Evolutionary conservation across 2,888 invertebrate genomes (phyloP).

Genomic region (Teleiodes luculella): DNA sequence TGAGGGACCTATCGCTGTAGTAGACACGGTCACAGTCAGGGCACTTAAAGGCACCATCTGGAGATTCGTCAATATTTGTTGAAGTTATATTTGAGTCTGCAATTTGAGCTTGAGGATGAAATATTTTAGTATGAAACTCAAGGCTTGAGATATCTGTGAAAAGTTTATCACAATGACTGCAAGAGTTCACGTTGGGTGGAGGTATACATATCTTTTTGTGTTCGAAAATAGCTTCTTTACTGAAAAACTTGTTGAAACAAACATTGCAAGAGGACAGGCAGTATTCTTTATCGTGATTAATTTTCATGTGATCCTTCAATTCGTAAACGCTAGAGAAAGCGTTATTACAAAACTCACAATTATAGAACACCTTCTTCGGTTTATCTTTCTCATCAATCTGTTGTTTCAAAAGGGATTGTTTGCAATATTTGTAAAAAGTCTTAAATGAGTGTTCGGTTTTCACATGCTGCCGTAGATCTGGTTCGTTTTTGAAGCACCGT

Average conservation of each 20-base stretch:
- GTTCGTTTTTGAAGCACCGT: conserved; percentile 41
- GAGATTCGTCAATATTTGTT: conserved; percentile 38
- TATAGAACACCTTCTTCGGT: conserved; percentile 29
- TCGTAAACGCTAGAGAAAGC: conserved; percentile 45
- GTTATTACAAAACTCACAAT: conserved; percentile 52
- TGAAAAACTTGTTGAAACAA: conserved; percentile 57
- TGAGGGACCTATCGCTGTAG: conserved; percentile 57
- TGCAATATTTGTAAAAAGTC: conserved; percentile 57
- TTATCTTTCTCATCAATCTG: conserved; percentile 21
- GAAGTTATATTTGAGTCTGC: conserved; percentile 51
- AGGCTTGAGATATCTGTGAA: conserved; percentile 60
- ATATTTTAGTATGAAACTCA: conserved; percentile 56
- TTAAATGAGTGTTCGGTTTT: conserved; percentile 55
- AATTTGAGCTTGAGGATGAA: conserved; percentile 59
- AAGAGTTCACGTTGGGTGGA: conserved; percentile 48
- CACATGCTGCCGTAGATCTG: conserved; percentile 45
- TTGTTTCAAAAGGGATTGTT: conserved; percentile 39
- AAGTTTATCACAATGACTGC: conserved; percentile 56
- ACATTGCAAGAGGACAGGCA: conserved; percentile 55
- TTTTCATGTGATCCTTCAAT: conserved; percentile 54
- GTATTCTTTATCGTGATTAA: conserved; percentile 50
- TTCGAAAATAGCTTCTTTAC: conserved; percentile 43
- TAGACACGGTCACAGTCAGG: conserved; percentile 50
- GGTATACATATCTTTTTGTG: conserved; percentile 54
- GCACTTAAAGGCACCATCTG: conserved; percentile 42